Evolutionary conservation across 2,113 vertebrate species (phyloP), one percentile per base, ranked within the genome.

Genomic region (Jacana jacana): DNA sequence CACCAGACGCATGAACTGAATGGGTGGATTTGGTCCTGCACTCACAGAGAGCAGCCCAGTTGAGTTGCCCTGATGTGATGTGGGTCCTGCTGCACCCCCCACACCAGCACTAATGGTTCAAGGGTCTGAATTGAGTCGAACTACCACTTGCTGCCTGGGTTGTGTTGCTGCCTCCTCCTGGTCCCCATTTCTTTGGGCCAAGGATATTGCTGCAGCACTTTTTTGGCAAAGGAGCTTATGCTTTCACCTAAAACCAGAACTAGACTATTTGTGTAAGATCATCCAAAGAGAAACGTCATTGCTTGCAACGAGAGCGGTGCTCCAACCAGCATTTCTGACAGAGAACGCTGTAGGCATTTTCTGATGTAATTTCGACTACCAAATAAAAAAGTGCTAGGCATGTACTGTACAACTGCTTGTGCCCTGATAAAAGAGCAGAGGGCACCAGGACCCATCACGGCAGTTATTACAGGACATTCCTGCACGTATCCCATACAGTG

Each of bases 401-500:
- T 24, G 19, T 28, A 64, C 27, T 82, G 94, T 8, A 0, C 28
- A 76, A 22, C 48, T 70, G 79, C 60, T 57, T 86, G 28, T 72
- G 77, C 82, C 71, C 85, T 93, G 91, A 86, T 89, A 91, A 86
- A 82, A 96, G 92, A 91, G 60, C 94, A 95, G 70, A 73, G 86
- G 93, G 94, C 93, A 96, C 88, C 94, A 71, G 84, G 75, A 96
- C 95, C 81, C 93, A 95, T 97, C 92, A 66, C n/a, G 5, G 81
- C 58, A 91, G 96, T 96, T 97, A 91, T 95, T 95, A 97, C 70
- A 97, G 85, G 96, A 95, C 94, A 96, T 94, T 94, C 95, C 89
- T 97, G 70, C 94, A 57, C 93, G 90, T 93, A 96, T 94, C 95
- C 88, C 85, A 82, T 63, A 70, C 84, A 93, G 77, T 63, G 88